Conservation (phyloP, 2,113 vertebrate genomes). For the Oplegnathus fasciatus region DNA sequence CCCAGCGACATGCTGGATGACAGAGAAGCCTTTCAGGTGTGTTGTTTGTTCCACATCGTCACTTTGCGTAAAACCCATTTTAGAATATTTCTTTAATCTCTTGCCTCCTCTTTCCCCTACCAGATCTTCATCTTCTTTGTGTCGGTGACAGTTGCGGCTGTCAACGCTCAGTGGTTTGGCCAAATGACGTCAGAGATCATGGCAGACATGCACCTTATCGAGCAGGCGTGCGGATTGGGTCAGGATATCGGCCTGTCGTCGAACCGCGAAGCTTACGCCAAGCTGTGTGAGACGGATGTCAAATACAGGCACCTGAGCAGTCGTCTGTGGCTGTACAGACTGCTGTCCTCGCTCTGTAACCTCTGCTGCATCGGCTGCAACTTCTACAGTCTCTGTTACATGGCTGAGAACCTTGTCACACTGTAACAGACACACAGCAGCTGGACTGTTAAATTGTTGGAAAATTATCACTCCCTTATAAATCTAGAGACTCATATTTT, state of each 20-base stretch:
- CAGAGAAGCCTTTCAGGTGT: constrained; percentile 84
- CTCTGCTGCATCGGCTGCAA: constrained; percentile 88
- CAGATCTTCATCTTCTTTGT: constrained; percentile 87
- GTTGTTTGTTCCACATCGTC: background rate
- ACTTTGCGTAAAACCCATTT: background rate
- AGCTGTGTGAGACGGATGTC: constrained; percentile 75
- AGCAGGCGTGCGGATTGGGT: constrained; percentile 84
- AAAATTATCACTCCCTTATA: background rate
- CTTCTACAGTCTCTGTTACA: constrained; percentile 83
- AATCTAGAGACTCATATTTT: constrained; percentile 7
- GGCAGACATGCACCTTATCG: constrained; percentile 86
- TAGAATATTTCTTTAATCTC: background rate
- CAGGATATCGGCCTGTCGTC: constrained; percentile 83
- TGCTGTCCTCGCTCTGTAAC: constrained; percentile 88
- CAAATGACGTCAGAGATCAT: constrained; percentile 82
- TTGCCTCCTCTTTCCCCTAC: background rate
- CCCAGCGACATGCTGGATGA: constrained; percentile 83
- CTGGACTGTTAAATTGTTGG: constrained; percentile 40
- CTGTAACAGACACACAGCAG: constrained; percentile 60
- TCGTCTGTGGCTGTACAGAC: constrained; percentile 81
- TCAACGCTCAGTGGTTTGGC: constrained; percentile 89
- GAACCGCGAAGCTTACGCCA: constrained; percentile 82
- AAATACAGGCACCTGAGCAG: constrained; percentile 80
- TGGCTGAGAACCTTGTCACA: constrained; percentile 83
- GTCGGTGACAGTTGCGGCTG: constrained; percentile 83